A percentile compares a stretch with the other conserved stretches of the same genome.
These are phyloP conservation scores for Stegostoma tigrinum DNA, from an alignment of 2,113 vertebrate species.

Conservation along the genomic window DNA sequence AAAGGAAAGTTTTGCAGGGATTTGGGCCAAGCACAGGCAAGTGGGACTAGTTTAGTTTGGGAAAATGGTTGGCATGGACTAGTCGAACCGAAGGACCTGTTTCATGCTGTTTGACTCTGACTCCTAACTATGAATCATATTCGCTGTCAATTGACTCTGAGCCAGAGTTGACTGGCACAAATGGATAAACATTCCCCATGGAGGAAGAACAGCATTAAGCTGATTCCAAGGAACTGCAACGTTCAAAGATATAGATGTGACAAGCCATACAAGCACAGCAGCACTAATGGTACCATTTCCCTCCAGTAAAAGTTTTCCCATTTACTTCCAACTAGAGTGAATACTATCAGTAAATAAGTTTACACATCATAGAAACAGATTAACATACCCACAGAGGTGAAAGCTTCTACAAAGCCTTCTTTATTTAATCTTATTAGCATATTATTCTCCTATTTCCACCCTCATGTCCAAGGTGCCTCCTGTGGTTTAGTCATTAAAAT, in stretches of 20 bases:
- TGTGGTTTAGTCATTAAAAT: background rate
- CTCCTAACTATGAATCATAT: background rate
- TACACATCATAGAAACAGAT: background rate
- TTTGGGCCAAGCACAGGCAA: too few relatives aligned
- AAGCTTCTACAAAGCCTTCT: background rate
- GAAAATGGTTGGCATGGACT: too few relatives aligned
- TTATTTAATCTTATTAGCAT: background rate
- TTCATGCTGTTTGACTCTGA: too few relatives aligned
- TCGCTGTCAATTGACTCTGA: background rate
- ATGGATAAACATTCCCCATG: background rate
- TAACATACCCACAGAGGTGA: background rate
- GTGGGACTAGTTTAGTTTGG: too few relatives aligned
- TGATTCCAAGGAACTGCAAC: background rate
- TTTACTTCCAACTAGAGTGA: background rate
- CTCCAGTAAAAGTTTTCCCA: background rate
- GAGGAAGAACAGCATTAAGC: background rate
- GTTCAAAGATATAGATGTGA: background rate
- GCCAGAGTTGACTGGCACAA: background rate
- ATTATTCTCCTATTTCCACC: background rate
- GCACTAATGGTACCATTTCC: background rate
- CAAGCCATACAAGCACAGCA: background rate
- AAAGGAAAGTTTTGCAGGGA: too few relatives aligned
- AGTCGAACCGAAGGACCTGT: too few relatives aligned
- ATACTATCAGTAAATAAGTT: background rate
- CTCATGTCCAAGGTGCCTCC: background rate